Percentiles rank a stretch among this genome's conserved stretches.
Conservation (phyloP, 2,888 invertebrate genomes). For the Automeris io region DNA sequence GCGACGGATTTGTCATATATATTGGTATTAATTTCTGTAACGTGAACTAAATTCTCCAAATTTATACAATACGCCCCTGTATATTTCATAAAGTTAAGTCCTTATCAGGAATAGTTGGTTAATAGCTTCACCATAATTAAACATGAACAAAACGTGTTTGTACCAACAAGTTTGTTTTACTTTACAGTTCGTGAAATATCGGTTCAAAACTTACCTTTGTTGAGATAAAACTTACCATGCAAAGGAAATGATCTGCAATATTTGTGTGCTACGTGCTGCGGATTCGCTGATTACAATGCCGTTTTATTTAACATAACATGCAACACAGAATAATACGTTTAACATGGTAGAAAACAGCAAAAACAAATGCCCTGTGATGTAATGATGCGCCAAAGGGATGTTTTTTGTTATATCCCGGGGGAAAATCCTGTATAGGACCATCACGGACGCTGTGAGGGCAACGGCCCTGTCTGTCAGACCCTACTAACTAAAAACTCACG, state of each 20-base stretch:
- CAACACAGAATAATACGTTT: too few relatives aligned
- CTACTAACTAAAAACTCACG: too few relatives aligned
- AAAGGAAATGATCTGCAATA: not conserved
- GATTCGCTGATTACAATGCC: not conserved
- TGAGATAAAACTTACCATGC: not conserved
- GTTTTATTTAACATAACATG: not conserved
- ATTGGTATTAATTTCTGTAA: too few relatives aligned
- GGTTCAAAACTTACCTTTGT: not conserved
- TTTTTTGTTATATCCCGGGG: too few relatives aligned
- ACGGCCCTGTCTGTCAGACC: too few relatives aligned
- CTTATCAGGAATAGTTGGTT: constrained; percentile 11
- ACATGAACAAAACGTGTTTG: constrained; percentile 9
- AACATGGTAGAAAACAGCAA: too few relatives aligned
- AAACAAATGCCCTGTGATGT: too few relatives aligned
- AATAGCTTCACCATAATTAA: constrained; percentile 13
- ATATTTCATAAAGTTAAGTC: constrained; percentile 8
- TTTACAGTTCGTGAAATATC: constrained; percentile 9
- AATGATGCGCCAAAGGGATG: too few relatives aligned
- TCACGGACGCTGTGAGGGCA: too few relatives aligned
- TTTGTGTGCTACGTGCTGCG: not conserved
- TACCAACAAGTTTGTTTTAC: constrained; percentile 9
- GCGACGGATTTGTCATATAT: too few relatives aligned
- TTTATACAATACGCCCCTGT: constrained; percentile 1
- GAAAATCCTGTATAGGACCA: too few relatives aligned
- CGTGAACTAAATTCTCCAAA: not conserved